These are phyloP conservation scores for Saturnia pavonia DNA, from an alignment of 2,888 invertebrate species.

Conservation along the genomic window DNA sequence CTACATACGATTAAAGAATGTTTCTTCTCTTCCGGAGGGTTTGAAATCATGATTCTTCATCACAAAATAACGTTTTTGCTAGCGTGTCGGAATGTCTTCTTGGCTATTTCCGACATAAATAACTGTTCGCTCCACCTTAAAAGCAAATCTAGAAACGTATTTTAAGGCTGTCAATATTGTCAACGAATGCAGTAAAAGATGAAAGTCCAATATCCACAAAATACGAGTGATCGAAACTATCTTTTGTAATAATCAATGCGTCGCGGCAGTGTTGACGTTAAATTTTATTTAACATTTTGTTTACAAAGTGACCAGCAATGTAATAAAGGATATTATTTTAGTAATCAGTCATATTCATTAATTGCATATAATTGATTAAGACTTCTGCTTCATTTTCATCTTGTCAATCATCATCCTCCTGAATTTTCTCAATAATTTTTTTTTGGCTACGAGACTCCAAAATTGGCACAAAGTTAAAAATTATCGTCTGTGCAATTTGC, in stretches of 20 bases:
- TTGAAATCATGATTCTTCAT: too few relatives aligned
- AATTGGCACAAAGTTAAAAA: background rate
- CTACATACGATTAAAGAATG: too few relatives aligned
- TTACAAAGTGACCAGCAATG: background rate
- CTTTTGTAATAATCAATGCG: background rate
- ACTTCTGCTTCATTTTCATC: background rate
- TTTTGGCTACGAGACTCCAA: background rate
- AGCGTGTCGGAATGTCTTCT: background rate
- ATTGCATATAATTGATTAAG: background rate
- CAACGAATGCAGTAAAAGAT: background rate
- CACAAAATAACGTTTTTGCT: background rate
- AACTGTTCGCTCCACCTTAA: too few relatives aligned
- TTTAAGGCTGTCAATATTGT: too few relatives aligned
- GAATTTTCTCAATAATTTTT: background rate
- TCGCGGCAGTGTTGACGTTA: too few relatives aligned
- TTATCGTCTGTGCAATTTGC: background rate
- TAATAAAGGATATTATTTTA: background rate
- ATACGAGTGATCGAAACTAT: background rate
- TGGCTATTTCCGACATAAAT: too few relatives aligned
- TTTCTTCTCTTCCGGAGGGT: too few relatives aligned
- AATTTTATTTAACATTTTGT: background rate
- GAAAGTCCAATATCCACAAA: background rate
- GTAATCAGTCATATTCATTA: background rate
- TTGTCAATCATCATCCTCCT: background rate
- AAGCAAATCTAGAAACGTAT: too few relatives aligned